Conservation (phyloP, 2,113 vertebrate genomes). For the Nerophis lumbriciformis region DNA sequence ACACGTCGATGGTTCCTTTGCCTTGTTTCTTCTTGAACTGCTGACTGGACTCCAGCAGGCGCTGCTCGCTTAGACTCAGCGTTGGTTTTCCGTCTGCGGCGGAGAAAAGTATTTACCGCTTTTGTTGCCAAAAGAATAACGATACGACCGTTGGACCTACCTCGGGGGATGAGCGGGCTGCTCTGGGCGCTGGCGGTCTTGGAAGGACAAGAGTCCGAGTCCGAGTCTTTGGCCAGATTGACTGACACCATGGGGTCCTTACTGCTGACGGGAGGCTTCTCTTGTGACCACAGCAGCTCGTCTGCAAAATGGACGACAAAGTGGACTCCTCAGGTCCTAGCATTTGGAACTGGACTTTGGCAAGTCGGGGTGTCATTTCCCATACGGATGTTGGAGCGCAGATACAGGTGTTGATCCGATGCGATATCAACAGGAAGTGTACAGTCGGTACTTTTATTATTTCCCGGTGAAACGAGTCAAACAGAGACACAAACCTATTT, state of each 20-base stretch:
- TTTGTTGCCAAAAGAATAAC: neutral
- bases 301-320: constrained; percentile 61
- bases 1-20: constrained; percentile 94
- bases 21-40: constrained; percentile 94
- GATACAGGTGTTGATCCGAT: too few relatives aligned
- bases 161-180: constrained; percentile 75
- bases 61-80: constrained; percentile 84
- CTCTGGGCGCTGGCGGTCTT: constrained; percentile 76
- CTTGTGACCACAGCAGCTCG: constrained; percentile 80
- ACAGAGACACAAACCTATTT: too few relatives aligned
- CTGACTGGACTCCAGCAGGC: constrained; percentile 83
- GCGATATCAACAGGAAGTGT: too few relatives aligned
- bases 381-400: too few relatives aligned
- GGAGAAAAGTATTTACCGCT: neutral
- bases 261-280: constrained; percentile 76
- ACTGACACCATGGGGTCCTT: constrained; percentile 83
- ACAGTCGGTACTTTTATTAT: too few relatives aligned
- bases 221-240: constrained; percentile 76
- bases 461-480: too few relatives aligned
- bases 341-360: too few relatives aligned
- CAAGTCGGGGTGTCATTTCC: too few relatives aligned
- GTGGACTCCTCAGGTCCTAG: too few relatives aligned
- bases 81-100: constrained; percentile 75
- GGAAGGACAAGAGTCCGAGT: constrained; percentile 75
- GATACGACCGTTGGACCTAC: constrained; percentile 57